Base-by-base conservation (phyloP, 1,140 invertebrate genomes). In the Muscidifurax raptorellus region DNA sequence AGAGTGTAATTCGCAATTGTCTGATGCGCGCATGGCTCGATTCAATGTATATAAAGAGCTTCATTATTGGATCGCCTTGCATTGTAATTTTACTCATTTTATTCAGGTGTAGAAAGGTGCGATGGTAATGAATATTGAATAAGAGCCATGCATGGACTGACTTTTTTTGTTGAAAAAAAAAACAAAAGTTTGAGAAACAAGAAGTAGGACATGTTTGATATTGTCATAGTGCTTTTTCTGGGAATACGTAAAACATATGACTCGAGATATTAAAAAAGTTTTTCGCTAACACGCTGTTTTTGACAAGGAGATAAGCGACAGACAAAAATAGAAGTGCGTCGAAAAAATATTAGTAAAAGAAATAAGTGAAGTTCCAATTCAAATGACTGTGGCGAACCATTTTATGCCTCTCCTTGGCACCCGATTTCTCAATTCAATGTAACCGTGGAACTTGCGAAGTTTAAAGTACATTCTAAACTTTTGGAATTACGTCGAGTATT, bases 391-490 rank as follows among this genome's bases (percentile, higher is more conserved):
- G 32, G n/a, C n/a, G n/a, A 75, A 75, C 30, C 40, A 25, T 75
- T 75, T 75, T 44, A 44, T 75, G 72, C 72, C 15, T 25, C 18
- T 40, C 32, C 72, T 75, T 47, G 75, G n/a, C 40, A 47, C 44
- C 25, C 75, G 36, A 77, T 77, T 52, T 52, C 75, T 77, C 75
- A 77, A 77, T 77, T 28, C n/a, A 30, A 22, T 44, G 44, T 25
- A 52, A 32, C 40, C 22, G 44, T 25, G 25, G 25, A 77, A 52
- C 44, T 52, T 59, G 40, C 30, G 2, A 28, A 77, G 36, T 77
- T 77, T 77, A 44, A 77, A 77, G 75, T 77, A 47, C 75, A 25
- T 44, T 52, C 40, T 9, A 52, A 77, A 77, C 75, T 77, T 77
- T 77, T 25, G 27, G 10, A 77, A 59, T 77, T 52, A 77, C 44